These are phyloP conservation scores for Dyspetes luteomarginatus DNA, from an alignment of 2,888 invertebrate species.

Conservation along the genomic window DNA sequence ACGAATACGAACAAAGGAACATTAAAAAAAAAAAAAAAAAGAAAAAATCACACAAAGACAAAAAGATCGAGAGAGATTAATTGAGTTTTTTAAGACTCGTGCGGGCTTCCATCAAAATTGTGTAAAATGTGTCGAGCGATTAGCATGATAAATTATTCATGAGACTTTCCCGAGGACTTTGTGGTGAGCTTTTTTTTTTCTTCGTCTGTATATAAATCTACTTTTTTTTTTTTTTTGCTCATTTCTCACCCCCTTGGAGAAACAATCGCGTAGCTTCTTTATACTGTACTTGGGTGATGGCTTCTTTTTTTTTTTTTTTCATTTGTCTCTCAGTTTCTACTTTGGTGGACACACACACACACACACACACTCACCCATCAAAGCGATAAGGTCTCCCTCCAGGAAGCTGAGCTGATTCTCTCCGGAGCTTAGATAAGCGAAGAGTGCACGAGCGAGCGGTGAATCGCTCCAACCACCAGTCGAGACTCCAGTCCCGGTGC, in stretches of 20 bases:
- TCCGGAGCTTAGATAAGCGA: constrained; percentile 94
- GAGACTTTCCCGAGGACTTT: background rate
- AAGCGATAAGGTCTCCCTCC: constrained; percentile 94
- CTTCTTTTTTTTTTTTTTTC: constrained; percentile 47
- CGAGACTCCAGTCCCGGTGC: constrained; percentile 72
- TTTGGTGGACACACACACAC: constrained; percentile 5
- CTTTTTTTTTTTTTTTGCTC: constrained; percentile 21
- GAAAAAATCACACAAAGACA: background rate
- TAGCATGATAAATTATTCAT: constrained; percentile 44
- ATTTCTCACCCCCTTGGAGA: constrained; percentile 10
- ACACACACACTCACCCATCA: constrained; percentile 86
- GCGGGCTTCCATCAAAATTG: background rate
- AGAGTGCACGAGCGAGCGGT: constrained; percentile 92
- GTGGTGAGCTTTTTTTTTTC: background rate
- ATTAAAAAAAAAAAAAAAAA: background rate
- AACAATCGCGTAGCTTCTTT: constrained; percentile 48
- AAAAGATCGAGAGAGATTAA: background rate
- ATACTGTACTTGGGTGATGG: constrained; percentile 21
- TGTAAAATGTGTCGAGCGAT: constrained; percentile 36
- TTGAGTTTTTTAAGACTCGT: constrained; percentile 24
- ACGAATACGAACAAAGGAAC: constrained; percentile 14
- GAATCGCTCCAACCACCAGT: constrained; percentile 87
- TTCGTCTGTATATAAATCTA: constrained; percentile 12
- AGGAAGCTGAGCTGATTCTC: constrained; percentile 97
- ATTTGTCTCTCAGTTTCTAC: constrained; percentile 40